A percentile compares a stretch with the other conserved stretches of the same genome.
phyloP scores from a whole-genome alignment of 2,113 vertebrate genomes.

The Orycteropus afer region DNA sequence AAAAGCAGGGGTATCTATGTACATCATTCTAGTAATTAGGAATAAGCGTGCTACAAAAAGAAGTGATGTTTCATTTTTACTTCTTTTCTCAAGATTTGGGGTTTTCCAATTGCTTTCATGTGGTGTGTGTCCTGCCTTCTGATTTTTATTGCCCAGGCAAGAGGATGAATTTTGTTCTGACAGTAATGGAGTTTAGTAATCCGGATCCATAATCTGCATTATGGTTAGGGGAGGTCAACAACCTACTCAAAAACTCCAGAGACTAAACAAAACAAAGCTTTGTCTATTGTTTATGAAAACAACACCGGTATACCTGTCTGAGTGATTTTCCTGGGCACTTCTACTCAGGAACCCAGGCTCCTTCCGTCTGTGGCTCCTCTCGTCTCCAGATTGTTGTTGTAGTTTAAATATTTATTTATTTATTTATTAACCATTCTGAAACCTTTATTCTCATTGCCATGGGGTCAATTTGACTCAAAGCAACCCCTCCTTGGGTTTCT shows the following conservation, averaged over 20 bases:
- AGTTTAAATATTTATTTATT: too few relatives aligned
- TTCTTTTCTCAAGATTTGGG: background rate
- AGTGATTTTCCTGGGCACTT: background rate
- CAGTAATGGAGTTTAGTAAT: background rate
- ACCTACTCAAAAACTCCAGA: background rate
- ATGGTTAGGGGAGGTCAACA: background rate
- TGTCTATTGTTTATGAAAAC: constrained; percentile 7
- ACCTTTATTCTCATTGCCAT: too few relatives aligned
- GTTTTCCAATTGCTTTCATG: background rate
- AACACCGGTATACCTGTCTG: background rate
- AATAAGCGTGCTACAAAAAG: background rate
- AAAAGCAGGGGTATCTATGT: background rate
- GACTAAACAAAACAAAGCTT: background rate
- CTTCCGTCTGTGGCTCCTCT: background rate
- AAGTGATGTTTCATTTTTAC: background rate
- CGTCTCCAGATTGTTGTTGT: background rate
- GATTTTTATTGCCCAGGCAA: background rate
- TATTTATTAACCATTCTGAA: too few relatives aligned
- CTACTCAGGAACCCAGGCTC: background rate
- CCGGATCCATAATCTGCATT: background rate
- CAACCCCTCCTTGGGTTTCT: too few relatives aligned
- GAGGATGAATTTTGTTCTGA: background rate
- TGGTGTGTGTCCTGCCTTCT: background rate
- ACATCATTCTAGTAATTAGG: background rate
- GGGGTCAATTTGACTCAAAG: too few relatives aligned